Conservation (phyloP, 2,888 invertebrate species). For the Steromphala cineraria region DNA sequence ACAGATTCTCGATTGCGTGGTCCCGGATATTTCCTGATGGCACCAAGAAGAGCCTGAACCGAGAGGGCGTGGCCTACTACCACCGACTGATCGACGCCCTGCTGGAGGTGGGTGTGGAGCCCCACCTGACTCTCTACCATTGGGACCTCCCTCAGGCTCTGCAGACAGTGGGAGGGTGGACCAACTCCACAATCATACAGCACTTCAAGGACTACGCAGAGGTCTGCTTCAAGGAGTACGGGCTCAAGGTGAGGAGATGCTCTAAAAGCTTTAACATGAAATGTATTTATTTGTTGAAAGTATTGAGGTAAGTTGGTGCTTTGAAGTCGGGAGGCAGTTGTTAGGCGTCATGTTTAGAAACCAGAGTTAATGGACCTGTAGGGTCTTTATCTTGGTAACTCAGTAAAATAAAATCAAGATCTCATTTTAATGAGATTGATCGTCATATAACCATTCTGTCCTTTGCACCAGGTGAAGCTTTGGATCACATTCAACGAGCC, state of each 20-base stretch:
- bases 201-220: slow-evolving; percentile 70
- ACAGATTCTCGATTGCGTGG: slow-evolving; percentile 81
- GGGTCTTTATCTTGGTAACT: too few relatives aligned
- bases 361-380: too few relatives aligned
- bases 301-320: too few relatives aligned
- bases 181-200: slow-evolving; percentile 64
- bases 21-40: slow-evolving; percentile 84
- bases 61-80: slow-evolving; percentile 85
- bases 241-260: slow-evolving; percentile 60
- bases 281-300: too few relatives aligned
- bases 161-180: slow-evolving; percentile 75
- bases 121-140: slow-evolving; percentile 79
- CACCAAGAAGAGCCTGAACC: slow-evolving; percentile 77
- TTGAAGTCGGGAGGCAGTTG: too few relatives aligned
- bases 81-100: slow-evolving; percentile 85
- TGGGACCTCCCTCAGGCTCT: slow-evolving; percentile 76
- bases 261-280: too few relatives aligned
- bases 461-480: slow-evolving; percentile 74
- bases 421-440: too few relatives aligned
- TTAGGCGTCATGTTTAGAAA: too few relatives aligned
- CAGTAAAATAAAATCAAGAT: too few relatives aligned
- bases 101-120: slow-evolving; percentile 79
- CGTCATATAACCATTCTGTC: too few relatives aligned
- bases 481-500: slow-evolving; percentile 90
- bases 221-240: slow-evolving; percentile 69